phyloP scores from a whole-genome alignment of 2,888 invertebrate genomes.

The Hyposoter didymator region DNA sequence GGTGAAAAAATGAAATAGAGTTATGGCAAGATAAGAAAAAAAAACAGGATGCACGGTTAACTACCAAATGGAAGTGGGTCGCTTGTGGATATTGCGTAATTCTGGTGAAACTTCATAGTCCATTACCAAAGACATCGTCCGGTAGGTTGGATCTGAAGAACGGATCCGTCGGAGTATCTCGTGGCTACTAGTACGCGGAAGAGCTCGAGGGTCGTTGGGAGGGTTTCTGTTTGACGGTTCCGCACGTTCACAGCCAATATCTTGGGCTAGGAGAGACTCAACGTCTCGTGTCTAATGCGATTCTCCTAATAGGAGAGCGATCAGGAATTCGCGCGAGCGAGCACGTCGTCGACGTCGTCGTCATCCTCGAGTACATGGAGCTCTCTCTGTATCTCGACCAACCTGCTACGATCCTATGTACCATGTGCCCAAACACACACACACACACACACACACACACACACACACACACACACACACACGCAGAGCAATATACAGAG shows the following conservation, averaged over 20 bases:
- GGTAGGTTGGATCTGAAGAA: constrained; percentile 46
- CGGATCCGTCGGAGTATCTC: constrained; percentile 3
- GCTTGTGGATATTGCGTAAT: constrained; percentile 14
- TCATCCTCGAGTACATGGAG: constrained; percentile 10
- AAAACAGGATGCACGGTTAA: neutral
- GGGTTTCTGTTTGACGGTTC: constrained; percentile 27
- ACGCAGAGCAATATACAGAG: neutral
- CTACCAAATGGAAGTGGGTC: neutral
- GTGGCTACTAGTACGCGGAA: neutral
- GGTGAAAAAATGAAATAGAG: constrained; percentile 3
- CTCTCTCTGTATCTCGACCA: constrained; percentile 24
- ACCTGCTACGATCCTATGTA: constrained; percentile 15
- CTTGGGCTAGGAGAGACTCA: constrained; percentile 57
- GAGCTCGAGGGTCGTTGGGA: constrained; percentile 15
- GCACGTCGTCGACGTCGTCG: constrained; percentile 63
- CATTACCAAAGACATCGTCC: constrained; percentile 52
- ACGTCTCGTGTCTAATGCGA: constrained; percentile 79
- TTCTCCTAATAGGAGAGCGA: constrained; percentile 79
- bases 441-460: too few relatives aligned
- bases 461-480: neutral
- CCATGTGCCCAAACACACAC: neutral
- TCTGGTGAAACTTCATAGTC: constrained; percentile 42
- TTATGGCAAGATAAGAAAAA: neutral
- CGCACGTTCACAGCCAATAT: constrained; percentile 62
- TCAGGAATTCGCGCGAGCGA: constrained; percentile 76